Base-by-base conservation (phyloP, 2,888 invertebrate genomes). In the Hydropsyche betteni region DNA sequence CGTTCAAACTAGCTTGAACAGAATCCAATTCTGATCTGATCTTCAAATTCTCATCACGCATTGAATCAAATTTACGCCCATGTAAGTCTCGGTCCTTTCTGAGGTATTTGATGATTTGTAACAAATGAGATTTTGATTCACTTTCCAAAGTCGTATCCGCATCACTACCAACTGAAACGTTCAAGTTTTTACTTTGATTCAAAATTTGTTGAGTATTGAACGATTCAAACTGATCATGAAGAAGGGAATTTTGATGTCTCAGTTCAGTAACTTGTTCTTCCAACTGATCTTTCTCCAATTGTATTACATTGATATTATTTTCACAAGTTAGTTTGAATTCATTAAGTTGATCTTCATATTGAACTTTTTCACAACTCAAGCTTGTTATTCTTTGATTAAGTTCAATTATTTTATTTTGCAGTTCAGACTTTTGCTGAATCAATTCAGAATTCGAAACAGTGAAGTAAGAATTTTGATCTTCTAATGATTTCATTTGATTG, bases 61-160 rank as follows among this genome's bases (percentile, higher is more conserved):
- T 86, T 71, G 95, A 93, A 82, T 97, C 97, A 81, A 93, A 90
- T 83, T 95, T 95, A 50, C 94, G 93, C 77, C 93, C 89, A 0
- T 94, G 92, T 76, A 97, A 91, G 83, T 97, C 96, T 84, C 97
- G 96, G 84, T 98, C 98, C 82, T 93, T 92, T 79, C 97, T 89
- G 80, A 98, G 85, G 84, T 92, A 96, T 84, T 93, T 94, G 64
- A 97, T 93, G 8, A 98, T 93, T 86, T 94, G 93, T 80, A 96
- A 86, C 70, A 97, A 86, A 83, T 97, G 95, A 80, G 95, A 92
- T 81, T 90, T 92, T 0, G 88, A 88, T 78, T 94, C 93, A 74
- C 93, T 92, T 81, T 94, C 94, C 50, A 84, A 86, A 5, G 91
- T 82, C 0, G 92, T 84, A 83, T 90, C 91, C 16, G 87, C 82